A percentile compares a stretch with the other conserved stretches of the same genome.
These are phyloP conservation scores for Watsonalla binaria DNA, from an alignment of 2,888 invertebrate species.

Conservation along the genomic window DNA sequence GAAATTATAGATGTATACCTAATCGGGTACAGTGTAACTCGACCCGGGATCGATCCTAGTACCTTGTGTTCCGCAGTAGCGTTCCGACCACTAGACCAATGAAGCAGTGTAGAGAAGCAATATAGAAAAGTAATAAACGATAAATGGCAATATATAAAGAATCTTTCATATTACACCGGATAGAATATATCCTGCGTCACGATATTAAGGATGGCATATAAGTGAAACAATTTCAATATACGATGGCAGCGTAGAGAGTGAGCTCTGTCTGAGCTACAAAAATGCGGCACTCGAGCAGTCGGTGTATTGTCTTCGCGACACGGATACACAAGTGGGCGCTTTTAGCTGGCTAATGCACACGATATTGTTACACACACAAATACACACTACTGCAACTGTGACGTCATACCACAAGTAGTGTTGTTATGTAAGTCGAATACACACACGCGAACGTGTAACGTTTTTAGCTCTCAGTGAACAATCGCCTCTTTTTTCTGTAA, in stretches of 20 bases:
- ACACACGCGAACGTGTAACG: too few relatives aligned
- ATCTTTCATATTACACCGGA: background rate
- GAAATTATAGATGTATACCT: too few relatives aligned
- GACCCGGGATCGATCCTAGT: too few relatives aligned
- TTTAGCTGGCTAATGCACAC: background rate
- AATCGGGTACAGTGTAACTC: too few relatives aligned
- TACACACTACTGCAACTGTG: too few relatives aligned
- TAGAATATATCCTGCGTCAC: too few relatives aligned
- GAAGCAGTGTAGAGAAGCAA: background rate
- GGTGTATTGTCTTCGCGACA: background rate
- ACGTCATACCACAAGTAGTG: too few relatives aligned
- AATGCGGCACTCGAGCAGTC: constrained; percentile 9
- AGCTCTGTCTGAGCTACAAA: constrained; percentile 9
- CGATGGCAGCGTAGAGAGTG: constrained; percentile 5
- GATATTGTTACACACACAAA: background rate
- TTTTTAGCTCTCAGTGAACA: too few relatives aligned
- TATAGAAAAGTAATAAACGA: background rate
- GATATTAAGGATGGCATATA: background rate
- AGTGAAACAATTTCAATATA: constrained; percentile 12
- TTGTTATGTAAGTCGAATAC: too few relatives aligned
- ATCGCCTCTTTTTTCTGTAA: too few relatives aligned
- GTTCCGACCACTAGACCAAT: too few relatives aligned
- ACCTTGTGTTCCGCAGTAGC: too few relatives aligned
- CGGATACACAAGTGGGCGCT: background rate
- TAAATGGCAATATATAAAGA: background rate